Base-by-base conservation (phyloP, 1,140 invertebrate species). In the Chrysomallon squamiferum region DNA sequence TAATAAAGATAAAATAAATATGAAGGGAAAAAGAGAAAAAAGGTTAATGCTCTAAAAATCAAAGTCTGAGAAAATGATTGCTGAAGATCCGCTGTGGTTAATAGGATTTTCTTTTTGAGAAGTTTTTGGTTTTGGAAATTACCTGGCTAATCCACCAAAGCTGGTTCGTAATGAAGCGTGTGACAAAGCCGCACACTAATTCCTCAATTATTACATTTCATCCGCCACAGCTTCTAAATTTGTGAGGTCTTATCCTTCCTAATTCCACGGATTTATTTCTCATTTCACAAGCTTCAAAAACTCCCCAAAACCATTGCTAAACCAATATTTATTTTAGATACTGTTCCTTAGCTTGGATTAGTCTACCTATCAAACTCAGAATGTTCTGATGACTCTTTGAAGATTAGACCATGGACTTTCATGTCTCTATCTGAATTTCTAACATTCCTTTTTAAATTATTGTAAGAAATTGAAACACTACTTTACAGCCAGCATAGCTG, bases 181-280 rank as follows among this genome's bases (percentile, higher is more conserved):
- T 56, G 38, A 52, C 45, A 47, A 35, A 45, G 43, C 27, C 59
- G 27, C 47, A 29, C 59, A 29, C 54, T 68, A 68, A 68, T 62
- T 52, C 66, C 52, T 52, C 66, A 68, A 68, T 68, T 68, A 68
- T 68, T 61, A 52, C 60, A 68, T 68, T 62, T 62, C 33, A 62
- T 57, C 66, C 60, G 47, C 35, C 30, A 25, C 52, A 52, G 18
- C 54, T 56, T 61, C 59, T 30, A 61, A 68, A 62, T 62, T 62
- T 68, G 59, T 56, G 43, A 35, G 50, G 49, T 56, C 66, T 68
- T 61, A 68, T 68, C 66, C 66, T 52, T 45, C 60, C 62, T 68
- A 68, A 68, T 58, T 56, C 66, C 38, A 25, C 15, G 66, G 60
- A 61, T 68, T 62, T 68, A 62, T 68, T 62, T 62, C 66, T 68